Evolutionary conservation across 92 coral and sea anemone genomes (phyloP).

Genomic region (Palythoa caribaeorum): DNA sequence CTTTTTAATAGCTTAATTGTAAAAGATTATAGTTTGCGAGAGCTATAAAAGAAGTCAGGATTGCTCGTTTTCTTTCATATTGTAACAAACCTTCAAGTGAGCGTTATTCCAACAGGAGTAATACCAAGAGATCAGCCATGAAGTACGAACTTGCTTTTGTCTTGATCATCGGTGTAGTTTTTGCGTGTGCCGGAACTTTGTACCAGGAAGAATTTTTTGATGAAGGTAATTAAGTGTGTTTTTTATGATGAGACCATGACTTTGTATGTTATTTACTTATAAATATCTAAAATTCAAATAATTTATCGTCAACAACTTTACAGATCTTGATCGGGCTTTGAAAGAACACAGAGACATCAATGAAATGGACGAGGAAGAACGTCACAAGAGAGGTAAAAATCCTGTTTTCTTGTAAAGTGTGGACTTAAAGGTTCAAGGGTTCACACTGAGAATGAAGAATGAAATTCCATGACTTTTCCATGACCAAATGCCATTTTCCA

Average conservation of each 20-base stretch:
- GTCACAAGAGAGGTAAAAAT: background rate
- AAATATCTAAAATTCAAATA: background rate
- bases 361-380: background rate
- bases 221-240: background rate
- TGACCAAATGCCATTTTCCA: no score
- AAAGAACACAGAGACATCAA: background rate
- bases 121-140: background rate
- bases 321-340: conserved; percentile 4
- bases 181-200: conserved; percentile 10
- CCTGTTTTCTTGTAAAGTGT: background rate
- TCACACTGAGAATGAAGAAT: no score
- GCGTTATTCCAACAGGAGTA: no score
- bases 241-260: no score
- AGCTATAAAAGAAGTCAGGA: no score
- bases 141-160: conserved; percentile 4
- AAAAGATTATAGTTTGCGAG: no score
- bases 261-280: no score
- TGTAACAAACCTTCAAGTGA: no score
- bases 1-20: no score
- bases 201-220: background rate
- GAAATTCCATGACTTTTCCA: no score
- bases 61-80: no score
- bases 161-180: background rate
- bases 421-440: no score
- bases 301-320: background rate